Conservation (phyloP, 2,113 vertebrate genomes). For the Erpornis zantholeuca region DNA sequence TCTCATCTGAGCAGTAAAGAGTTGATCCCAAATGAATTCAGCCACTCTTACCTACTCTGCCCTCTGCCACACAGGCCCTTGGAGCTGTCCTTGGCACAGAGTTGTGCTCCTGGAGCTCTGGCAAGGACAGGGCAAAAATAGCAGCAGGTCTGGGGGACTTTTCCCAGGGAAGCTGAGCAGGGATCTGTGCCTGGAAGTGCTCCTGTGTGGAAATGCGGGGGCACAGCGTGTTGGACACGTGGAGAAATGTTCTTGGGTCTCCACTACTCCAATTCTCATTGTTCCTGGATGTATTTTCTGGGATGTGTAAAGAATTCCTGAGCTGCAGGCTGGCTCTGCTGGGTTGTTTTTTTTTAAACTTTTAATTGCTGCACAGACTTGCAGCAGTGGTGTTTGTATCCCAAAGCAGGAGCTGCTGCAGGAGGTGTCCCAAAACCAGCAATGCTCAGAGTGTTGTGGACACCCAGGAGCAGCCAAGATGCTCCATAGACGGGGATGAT, state of each 20-base stretch:
- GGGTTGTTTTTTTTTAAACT: neutral
- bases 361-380: neutral
- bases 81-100: neutral
- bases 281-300: neutral
- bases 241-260: neutral
- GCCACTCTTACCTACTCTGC: rapidly evolving
- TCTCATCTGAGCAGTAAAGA: neutral
- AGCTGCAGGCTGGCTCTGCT: neutral
- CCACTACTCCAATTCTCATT: neutral
- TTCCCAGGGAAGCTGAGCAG: neutral
- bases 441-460: neutral
- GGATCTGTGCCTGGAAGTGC: neutral
- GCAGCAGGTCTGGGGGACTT: neutral
- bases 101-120: neutral
- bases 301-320: neutral
- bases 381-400: neutral
- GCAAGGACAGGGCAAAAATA: neutral
- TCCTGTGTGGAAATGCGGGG: neutral
- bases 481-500: neutral
- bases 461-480: neutral
- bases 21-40: neutral
- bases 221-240: neutral
- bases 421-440: neutral
- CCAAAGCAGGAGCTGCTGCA: neutral
- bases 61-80: neutral